Conservation (phyloP, 2,888 invertebrate genomes). For the Callosobruchus maculatus region DNA sequence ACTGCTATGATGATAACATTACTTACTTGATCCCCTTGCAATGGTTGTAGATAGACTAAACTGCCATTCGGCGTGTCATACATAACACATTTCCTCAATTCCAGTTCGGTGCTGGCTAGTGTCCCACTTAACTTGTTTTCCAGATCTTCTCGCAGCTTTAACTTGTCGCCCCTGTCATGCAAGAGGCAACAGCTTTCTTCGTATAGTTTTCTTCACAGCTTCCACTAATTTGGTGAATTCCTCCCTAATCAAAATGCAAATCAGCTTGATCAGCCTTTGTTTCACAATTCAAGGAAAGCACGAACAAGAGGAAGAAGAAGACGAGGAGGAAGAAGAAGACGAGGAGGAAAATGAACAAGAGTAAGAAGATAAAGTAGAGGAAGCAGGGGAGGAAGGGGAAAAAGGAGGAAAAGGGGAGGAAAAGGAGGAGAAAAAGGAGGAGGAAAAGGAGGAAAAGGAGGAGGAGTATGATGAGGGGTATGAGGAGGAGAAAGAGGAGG, state of each 20-base stretch:
- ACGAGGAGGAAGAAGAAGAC: too few species aligned
- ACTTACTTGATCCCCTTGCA: constrained; percentile 53
- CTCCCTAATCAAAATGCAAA: constrained; percentile 47
- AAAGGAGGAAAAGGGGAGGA: too few species aligned
- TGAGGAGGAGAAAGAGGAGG: too few species aligned
- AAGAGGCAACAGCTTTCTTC: constrained; percentile 70
- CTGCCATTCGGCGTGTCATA: constrained; percentile 55
- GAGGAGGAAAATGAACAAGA: too few species aligned
- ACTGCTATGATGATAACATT: neutral
- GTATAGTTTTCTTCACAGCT: constrained; percentile 62
- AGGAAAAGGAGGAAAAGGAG: too few species aligned
- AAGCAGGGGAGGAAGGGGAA: too few species aligned
- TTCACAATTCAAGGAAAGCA: too few species aligned
- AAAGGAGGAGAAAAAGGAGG: too few species aligned
- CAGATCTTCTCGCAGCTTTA: constrained; percentile 63
- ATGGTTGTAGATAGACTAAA: constrained; percentile 56
- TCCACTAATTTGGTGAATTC: constrained; percentile 74
- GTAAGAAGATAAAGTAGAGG: too few species aligned
- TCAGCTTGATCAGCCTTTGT: too few species aligned
- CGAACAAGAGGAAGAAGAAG: too few species aligned
- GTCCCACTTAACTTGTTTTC: constrained; percentile 66
- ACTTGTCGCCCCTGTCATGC: constrained; percentile 63
- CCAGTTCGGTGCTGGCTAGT: constrained; percentile 67
- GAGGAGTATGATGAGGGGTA: too few species aligned
- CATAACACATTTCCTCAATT: constrained; percentile 65